Percentiles rank a stretch among this genome's conserved stretches.
Evolutionary conservation across 2,113 vertebrate genomes (phyloP).

Genomic region (Eptesicus fuscus): DNA sequence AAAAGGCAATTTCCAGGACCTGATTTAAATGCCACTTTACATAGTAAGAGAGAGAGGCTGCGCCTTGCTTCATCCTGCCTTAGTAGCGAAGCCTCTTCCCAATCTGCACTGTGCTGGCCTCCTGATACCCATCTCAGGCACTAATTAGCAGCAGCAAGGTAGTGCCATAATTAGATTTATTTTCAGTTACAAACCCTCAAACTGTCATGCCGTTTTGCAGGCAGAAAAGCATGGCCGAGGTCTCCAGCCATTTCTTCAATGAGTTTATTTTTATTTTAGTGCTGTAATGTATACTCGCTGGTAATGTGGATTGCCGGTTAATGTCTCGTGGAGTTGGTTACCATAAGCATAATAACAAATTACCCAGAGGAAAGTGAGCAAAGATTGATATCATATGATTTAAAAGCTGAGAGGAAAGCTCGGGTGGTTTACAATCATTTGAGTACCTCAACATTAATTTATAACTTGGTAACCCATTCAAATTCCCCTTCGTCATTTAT

Average conservation of each 20-base stretch:
- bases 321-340: slow-evolving; percentile 51
- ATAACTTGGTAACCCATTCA: slow-evolving; percentile 69
- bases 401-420: slow-evolving; percentile 72
- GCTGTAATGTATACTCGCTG: slow-evolving; percentile 44
- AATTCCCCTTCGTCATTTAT: slow-evolving; percentile 66
- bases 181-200: slow-evolving; percentile 68
- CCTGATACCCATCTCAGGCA: slow-evolving; percentile 18
- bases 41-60: slow-evolving; percentile 15
- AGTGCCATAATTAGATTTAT: slow-evolving; percentile 72
- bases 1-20: slow-evolving; percentile 32
- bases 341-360: slow-evolving; percentile 72
- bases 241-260: slow-evolving; percentile 52
- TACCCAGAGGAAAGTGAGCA: slow-evolving; percentile 69
- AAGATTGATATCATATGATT: slow-evolving; percentile 73
- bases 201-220: slow-evolving; percentile 65
- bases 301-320: slow-evolving; percentile 57
- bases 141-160: slow-evolving; percentile 65
- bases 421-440: slow-evolving; percentile 63
- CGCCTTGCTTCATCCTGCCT: background rate
- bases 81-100: background rate
- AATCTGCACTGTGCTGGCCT: background rate
- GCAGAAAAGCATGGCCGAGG: slow-evolving; percentile 54
- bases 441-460: slow-evolving; percentile 68
- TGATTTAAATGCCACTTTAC: slow-evolving; percentile 40
- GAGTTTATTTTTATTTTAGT: slow-evolving; percentile 69